A percentile compares a stretch with the other conserved stretches of the same genome.
Conservation (phyloP, 2,113 vertebrate genomes). For the Ictalurus furcatus region DNA sequence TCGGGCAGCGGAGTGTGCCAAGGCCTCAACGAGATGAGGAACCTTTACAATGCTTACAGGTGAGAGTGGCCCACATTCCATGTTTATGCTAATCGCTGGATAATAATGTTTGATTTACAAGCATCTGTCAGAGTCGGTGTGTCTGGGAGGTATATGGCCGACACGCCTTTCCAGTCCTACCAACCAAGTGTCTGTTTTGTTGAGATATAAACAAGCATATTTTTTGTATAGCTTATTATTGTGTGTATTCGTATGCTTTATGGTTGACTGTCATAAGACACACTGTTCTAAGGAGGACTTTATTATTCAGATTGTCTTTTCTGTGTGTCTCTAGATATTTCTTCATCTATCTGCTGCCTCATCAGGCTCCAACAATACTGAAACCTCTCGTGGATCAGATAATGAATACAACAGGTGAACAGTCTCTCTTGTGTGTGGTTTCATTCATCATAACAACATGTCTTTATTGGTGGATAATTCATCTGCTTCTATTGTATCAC, state of each 20-base stretch:
- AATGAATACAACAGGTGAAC: conserved; percentile 87
- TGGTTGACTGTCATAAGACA: background rate
- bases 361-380: conserved; percentile 80
- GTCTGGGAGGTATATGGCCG: conserved; percentile 7
- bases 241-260: background rate
- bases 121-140: background rate
- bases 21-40: conserved; percentile 84
- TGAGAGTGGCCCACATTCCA: conserved; percentile 54
- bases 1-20: conserved; percentile 70
- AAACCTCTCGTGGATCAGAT: conserved; percentile 81
- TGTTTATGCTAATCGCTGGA: conserved; percentile 30
- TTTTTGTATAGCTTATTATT: conserved; percentile 15
- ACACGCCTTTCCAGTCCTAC: background rate
- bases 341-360: conserved; percentile 90
- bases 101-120: conserved; percentile 35
- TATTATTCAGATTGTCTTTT: conserved; percentile 50
- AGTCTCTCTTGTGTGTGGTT: conserved; percentile 34
- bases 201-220: background rate
- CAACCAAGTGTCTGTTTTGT: background rate
- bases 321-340: conserved; percentile 80
- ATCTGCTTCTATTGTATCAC: conserved; percentile 17
- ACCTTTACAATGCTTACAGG: conserved; percentile 91
- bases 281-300: background rate
- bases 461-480: conserved; percentile 17
- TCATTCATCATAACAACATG: conserved; percentile 14